Base-by-base conservation (phyloP, 2,888 invertebrate species). In the Phytoseiulus persimilis region DNA sequence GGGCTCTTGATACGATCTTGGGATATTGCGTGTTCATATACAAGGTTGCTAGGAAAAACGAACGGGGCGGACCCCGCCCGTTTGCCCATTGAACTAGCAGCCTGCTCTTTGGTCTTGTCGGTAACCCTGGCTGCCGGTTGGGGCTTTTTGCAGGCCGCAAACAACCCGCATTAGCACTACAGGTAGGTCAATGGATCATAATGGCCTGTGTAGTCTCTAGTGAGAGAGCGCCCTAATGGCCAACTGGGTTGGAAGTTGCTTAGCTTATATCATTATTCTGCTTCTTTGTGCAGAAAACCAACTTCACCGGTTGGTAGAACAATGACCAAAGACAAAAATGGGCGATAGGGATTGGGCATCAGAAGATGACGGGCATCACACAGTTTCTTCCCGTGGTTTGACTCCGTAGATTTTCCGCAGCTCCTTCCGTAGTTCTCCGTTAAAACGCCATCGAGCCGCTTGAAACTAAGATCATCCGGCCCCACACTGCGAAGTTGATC, bases 151-250 rank as follows among this genome's bases (percentile, higher is more conserved):
- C 65, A 65, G 65, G 65, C 65, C 65, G 65, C 65, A 65, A 65
- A 65, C 65, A 65, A 65, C 65, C 65, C 45, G 31, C 87, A 87
- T 87, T 87, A 87, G 23, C 87, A 87, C 87, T 87, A 87, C 87
- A 87, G 87, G 87, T 87, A 45, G 87, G 87, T 87, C 87, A 87
- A 32, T 87, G 87, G 87, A 87, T 87, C 87, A 87, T 87, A 87
- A 87, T 87, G 87, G 87, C 87, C 45, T 65, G 65, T 28, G 65
- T 65, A 65, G 65, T 65, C 65, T 65, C 65, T 65, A 65, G 65
- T 65, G 65, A 2, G 18, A 65, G 65, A 65, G 65, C 18, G 65
- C 18, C 65, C 65, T 65, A 65, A 65, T 65, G 65, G 65, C 65
- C 65, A 65, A 65, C 5, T 65, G 65, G 18, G 65, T 14, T 65